A percentile compares a stretch with the other conserved stretches of the same genome.
Conservation (phyloP, 2,797 vertebrate species). For the Acanthopagrus latus region DNA sequence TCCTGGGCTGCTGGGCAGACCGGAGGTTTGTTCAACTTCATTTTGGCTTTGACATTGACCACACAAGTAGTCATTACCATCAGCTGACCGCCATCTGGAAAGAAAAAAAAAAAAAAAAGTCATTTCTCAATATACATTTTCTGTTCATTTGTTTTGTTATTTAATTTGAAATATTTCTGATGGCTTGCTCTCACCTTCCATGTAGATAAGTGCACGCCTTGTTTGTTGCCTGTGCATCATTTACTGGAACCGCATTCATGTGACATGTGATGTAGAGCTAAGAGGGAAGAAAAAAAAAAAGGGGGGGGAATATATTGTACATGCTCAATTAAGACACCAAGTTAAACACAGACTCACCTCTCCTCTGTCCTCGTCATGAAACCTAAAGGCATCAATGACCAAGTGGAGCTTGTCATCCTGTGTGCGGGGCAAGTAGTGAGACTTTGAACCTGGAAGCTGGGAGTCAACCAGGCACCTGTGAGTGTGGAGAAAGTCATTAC, state of each 20-base stretch:
- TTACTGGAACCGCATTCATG: slow-evolving; percentile 62
- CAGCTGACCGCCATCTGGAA: slow-evolving; percentile 78
- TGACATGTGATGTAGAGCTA: slow-evolving; percentile 81
- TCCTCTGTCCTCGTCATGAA: slow-evolving; percentile 62
- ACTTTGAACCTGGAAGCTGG: slow-evolving; percentile 64
- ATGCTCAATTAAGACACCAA: accelerated
- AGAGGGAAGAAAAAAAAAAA: background rate
- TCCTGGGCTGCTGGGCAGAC: slow-evolving; percentile 10
- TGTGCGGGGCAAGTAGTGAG: slow-evolving; percentile 63
- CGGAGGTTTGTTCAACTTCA: background rate
- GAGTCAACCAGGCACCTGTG: slow-evolving; percentile 80
- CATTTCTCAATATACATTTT: background rate
- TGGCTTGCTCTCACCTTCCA: slow-evolving; percentile 58
- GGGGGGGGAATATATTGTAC: accelerated
- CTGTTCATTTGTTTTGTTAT: accelerated
- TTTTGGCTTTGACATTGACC: slow-evolving; percentile 61
- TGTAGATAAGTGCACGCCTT: slow-evolving; percentile 74
- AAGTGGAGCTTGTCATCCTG: slow-evolving; percentile 70
- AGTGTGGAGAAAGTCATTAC: background rate
- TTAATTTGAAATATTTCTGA: background rate
- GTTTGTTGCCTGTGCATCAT: slow-evolving; percentile 53
- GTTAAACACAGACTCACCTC: slow-evolving; percentile 43
- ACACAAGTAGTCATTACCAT: slow-evolving; percentile 77
- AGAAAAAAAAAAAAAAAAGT: too few relatives aligned
- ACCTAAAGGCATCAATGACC: slow-evolving; percentile 77